Evolutionary conservation across 2,888 invertebrate species (phyloP).

Genomic region (Drosophila percnosoma): DNA sequence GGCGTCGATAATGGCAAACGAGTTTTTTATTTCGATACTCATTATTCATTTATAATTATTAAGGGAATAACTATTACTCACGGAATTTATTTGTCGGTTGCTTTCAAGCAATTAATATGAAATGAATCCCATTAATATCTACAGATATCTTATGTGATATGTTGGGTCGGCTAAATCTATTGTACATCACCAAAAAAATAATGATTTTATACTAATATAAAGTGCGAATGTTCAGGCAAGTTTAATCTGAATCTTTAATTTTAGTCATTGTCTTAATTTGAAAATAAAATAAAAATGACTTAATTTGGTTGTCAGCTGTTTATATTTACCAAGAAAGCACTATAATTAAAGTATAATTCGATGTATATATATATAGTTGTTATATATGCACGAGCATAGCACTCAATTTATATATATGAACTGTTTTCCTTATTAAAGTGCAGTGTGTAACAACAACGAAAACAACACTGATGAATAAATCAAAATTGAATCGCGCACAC

Average conservation of each 20-base stretch:
- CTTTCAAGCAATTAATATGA: conserved; percentile 5
- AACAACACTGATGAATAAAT: conserved; percentile 11
- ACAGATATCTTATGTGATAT: not conserved
- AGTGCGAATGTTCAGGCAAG: not conserved
- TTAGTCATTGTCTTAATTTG: not conserved
- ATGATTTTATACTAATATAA: not conserved
- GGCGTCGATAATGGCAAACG: conserved; percentile 33
- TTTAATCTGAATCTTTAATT: not conserved
- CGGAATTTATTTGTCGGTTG: not conserved
- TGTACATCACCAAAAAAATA: not conserved
- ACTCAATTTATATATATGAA: not conserved
- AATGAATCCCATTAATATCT: not conserved
- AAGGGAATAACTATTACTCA: not conserved
- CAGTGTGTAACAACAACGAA: conserved; percentile 6
- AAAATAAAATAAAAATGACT: not conserved
- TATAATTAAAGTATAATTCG: not conserved
- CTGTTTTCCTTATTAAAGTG: not conserved
- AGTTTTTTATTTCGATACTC: conserved; percentile 39
- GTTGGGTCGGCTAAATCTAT: not conserved
- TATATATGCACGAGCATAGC: not conserved
- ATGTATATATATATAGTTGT: not conserved
- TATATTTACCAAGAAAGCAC: not conserved
- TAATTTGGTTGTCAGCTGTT: not conserved
- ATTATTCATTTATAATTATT: conserved; percentile 21
- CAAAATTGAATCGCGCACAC: conserved; percentile 18